Conservation (phyloP, 2,888 invertebrate genomes). For the Oegoconia quadripuncta region DNA sequence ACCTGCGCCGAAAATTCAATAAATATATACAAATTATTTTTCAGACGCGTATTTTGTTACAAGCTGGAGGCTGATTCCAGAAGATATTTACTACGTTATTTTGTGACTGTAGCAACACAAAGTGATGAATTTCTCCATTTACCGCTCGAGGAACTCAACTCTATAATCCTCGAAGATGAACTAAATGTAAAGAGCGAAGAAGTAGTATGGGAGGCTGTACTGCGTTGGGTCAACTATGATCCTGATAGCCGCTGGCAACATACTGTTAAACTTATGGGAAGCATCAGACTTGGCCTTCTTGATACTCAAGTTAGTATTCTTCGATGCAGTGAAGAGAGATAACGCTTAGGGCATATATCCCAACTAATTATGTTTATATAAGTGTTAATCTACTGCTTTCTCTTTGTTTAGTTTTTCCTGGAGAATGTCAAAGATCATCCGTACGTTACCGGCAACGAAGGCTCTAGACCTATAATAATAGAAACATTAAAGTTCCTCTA, state of each 20-base stretch:
- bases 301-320: conserved; percentile 83
- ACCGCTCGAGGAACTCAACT: conserved; percentile 84
- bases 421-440: conserved; percentile 94
- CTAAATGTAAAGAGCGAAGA: conserved; percentile 93
- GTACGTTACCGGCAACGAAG: conserved; percentile 89
- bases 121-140: conserved; percentile 88
- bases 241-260: conserved; percentile 84
- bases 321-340: too few relatives aligned
- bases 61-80: conserved; percentile 84
- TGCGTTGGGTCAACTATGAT: conserved; percentile 92
- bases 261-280: conserved; percentile 88
- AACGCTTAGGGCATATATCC: too few relatives aligned
- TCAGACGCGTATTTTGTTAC: conserved; percentile 84
- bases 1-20: not conserved
- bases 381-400: not conserved
- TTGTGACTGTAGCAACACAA: conserved; percentile 84
- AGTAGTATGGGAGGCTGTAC: conserved; percentile 90
- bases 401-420: conserved; percentile 85
- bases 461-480: conserved; percentile 92
- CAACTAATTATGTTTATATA: not conserved
- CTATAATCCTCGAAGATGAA: conserved; percentile 89
- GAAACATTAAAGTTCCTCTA: conserved; percentile 95
- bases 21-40: conserved; percentile 20
- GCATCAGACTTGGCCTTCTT: conserved; percentile 89
- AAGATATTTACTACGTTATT: conserved; percentile 86